A percentile compares a stretch with the other conserved stretches of the same genome.
These are phyloP conservation scores for Leptodactylus fuscus DNA, from an alignment of 2,113 vertebrate species.

Conservation along the genomic window DNA sequence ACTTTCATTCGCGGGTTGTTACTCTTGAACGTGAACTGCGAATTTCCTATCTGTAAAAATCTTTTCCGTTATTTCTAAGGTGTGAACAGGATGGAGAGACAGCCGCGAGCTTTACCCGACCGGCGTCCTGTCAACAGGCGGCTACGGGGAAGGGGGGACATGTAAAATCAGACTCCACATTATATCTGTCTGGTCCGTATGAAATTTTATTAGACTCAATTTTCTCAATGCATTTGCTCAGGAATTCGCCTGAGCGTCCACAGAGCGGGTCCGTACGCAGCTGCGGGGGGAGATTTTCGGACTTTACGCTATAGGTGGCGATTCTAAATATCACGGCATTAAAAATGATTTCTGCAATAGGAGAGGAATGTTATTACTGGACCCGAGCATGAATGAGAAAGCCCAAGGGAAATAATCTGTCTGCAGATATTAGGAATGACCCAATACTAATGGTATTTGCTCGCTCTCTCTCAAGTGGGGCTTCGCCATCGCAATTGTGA, in stretches of 20 bases:
- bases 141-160: not conserved
- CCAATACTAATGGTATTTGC: constrained; percentile 43
- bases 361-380: constrained; percentile 57
- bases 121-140: constrained; percentile 29
- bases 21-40: not conserved
- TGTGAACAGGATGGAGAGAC: constrained; percentile 48
- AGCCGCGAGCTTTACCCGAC: not conserved
- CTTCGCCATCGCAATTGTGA: constrained; percentile 24
- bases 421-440: constrained; percentile 54
- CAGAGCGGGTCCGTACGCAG: constrained; percentile 11
- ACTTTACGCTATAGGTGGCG: constrained; percentile 22
- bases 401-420: constrained; percentile 52
- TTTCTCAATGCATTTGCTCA: constrained; percentile 51
- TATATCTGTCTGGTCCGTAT: not conserved
- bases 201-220: constrained; percentile 36
- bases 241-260: constrained; percentile 31
- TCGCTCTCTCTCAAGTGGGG: constrained; percentile 49
- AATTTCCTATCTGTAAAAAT: constrained; percentile 52
- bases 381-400: constrained; percentile 49
- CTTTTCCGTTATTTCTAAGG: constrained; percentile 38
- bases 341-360: constrained; percentile 53
- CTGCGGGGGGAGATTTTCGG: constrained; percentile 18
- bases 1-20: constrained; percentile 14
- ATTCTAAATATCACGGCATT: constrained; percentile 42
- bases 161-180: not conserved